Percentiles rank a stretch among this genome's conserved stretches.
Evolutionary conservation across 2,113 vertebrate species (phyloP).

Genomic region (Pedetes capensis): DNA sequence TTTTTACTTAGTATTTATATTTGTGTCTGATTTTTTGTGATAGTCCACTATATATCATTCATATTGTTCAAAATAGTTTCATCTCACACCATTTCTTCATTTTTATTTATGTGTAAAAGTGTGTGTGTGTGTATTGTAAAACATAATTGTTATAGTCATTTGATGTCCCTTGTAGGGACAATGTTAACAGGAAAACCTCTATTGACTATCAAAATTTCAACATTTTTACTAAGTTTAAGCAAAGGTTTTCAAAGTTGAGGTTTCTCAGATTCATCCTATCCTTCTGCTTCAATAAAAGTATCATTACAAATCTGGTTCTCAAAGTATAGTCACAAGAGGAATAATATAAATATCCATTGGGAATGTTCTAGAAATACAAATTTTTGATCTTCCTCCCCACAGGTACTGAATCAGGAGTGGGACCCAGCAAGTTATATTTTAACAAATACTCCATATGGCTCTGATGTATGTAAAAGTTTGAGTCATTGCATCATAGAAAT

Average conservation of each 20-base stretch:
- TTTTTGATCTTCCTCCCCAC: not conserved
- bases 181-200: not conserved
- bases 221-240: not conserved
- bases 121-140: not conserved
- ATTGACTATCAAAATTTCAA: not conserved
- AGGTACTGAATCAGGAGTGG: not conserved
- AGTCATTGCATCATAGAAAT: not conserved
- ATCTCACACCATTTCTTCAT: not conserved
- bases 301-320: not conserved
- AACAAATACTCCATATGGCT: not conserved
- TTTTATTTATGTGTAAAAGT: not conserved
- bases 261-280: not conserved
- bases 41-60: not conserved
- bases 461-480: not conserved
- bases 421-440: not conserved
- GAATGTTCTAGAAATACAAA: not conserved
- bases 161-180: not conserved
- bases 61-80: not conserved
- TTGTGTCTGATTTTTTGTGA: slow-evolving; percentile 23
- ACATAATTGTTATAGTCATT: not conserved
- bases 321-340: not conserved
- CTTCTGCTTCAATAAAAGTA: not conserved
- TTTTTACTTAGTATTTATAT: slow-evolving; percentile 16
- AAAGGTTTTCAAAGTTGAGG: not conserved
- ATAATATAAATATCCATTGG: not conserved